Conservation (phyloP, 2,113 vertebrate species). For the Gallinago undulata region DNA sequence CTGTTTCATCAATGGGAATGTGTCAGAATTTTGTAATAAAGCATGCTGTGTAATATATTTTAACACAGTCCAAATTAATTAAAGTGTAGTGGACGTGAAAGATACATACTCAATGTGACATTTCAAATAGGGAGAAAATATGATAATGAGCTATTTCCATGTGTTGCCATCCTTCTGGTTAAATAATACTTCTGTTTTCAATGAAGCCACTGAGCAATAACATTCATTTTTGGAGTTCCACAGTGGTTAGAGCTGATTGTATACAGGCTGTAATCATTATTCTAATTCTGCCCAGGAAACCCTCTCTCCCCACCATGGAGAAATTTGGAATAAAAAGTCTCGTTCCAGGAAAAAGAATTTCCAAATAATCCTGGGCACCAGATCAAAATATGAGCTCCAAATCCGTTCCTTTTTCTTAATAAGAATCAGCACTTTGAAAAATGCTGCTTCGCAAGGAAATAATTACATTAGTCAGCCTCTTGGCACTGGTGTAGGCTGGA, state of each 20-base stretch:
- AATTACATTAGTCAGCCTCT: slow-evolving; percentile 61
- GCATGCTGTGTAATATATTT: slow-evolving; percentile 12
- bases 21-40: slow-evolving; percentile 51
- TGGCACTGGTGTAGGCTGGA: slow-evolving; percentile 23
- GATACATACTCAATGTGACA: slow-evolving; percentile 37
- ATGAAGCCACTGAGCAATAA: slow-evolving; percentile 58
- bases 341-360: slow-evolving; percentile 73
- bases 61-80: slow-evolving; percentile 54
- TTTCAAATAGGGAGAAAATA: slow-evolving; percentile 62
- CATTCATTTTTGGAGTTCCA: slow-evolving; percentile 61
- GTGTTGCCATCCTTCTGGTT: slow-evolving; percentile 62
- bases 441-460: slow-evolving; percentile 56
- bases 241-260: slow-evolving; percentile 61
- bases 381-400: slow-evolving; percentile 58
- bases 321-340: slow-evolving; percentile 70
- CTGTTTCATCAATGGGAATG: not conserved
- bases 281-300: slow-evolving; percentile 67
- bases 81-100: slow-evolving; percentile 50
- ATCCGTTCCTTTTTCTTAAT: slow-evolving; percentile 72
- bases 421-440: slow-evolving; percentile 70
- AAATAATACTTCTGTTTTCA: slow-evolving; percentile 60
- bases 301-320: slow-evolving; percentile 54
- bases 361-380: slow-evolving; percentile 63
- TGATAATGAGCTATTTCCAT: slow-evolving; percentile 61
- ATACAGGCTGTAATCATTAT: slow-evolving; percentile 64